Evolutionary conservation across 1,140 invertebrate genomes (phyloP).

Genomic region (Listronotus oregonensis): DNA sequence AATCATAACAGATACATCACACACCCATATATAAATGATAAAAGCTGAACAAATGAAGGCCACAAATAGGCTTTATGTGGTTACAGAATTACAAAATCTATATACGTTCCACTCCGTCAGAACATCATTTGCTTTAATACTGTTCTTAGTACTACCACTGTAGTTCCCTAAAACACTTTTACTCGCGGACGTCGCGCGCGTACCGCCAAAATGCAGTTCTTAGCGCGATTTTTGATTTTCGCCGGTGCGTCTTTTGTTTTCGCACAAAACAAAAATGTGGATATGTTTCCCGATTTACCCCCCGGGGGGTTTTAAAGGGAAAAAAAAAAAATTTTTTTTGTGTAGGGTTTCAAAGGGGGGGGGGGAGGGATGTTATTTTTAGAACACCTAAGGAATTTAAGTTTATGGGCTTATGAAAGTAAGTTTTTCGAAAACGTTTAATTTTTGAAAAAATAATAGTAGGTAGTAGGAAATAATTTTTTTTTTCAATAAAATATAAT

Average conservation of each 20-base stretch:
- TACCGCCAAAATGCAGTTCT: slow-evolving; percentile 24
- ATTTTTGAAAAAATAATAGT: no score
- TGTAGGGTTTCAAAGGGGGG: slow-evolving; percentile 43
- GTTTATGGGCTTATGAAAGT: slow-evolving; percentile 47
- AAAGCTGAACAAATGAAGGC: no score
- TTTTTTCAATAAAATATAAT: no score
- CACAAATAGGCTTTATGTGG: background rate
- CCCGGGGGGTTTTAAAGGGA: slow-evolving; percentile 30
- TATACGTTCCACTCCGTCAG: slow-evolving; percentile 5
- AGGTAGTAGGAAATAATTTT: no score
- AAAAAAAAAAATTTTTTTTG: slow-evolving; percentile 39
- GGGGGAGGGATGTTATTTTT: slow-evolving; percentile 39
- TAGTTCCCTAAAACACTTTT: slow-evolving; percentile 26
- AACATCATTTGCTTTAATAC: slow-evolving; percentile 15
- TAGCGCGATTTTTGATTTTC: slow-evolving; percentile 10
- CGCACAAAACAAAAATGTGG: slow-evolving; percentile 17
- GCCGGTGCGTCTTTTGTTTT: slow-evolving; percentile 1
- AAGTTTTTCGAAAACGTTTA: slow-evolving; percentile 15
- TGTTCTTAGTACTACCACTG: slow-evolving; percentile 10
- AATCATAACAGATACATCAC: no score
- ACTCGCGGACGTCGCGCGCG: slow-evolving; percentile 26
- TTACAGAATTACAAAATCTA: background rate
- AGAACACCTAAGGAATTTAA: slow-evolving; percentile 44
- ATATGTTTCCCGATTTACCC: slow-evolving; percentile 41
- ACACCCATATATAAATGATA: no score